Evolutionary conservation across 2,888 invertebrate species (phyloP).

Genomic region (Osedax fenrisi): DNA sequence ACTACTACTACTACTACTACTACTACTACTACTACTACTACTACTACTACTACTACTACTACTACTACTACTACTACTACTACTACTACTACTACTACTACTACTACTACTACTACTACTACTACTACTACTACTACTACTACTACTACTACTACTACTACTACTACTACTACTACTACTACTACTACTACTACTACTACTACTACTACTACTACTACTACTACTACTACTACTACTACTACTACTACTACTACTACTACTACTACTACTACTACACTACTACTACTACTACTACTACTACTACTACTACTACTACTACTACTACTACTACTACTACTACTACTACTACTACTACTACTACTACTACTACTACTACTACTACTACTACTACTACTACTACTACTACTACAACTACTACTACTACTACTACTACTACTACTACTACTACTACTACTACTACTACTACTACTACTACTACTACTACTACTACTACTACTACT

Average conservation of each 20-base stretch:
- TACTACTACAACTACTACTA: slow-evolving; percentile 22
- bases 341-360: not conserved
- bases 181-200: not conserved
- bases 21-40: not conserved
- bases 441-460: slow-evolving; percentile 21
- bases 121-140: not conserved
- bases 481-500: not conserved
- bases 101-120: not conserved
- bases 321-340: slow-evolving; percentile 12
- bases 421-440: slow-evolving; percentile 23
- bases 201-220: not conserved
- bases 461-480: slow-evolving; percentile 8
- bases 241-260: not conserved
- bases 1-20: not conserved
- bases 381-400: slow-evolving; percentile 2
- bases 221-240: not conserved
- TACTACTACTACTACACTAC: not conserved
- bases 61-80: not conserved
- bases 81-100: not conserved
- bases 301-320: slow-evolving; percentile 11
- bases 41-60: not conserved
- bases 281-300: not conserved
- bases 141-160: not conserved
- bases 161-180: not conserved
- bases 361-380: not conserved